phyloP scores from a whole-genome alignment of 2,113 vertebrate genomes.

The Dasyprocta punctata region DNA sequence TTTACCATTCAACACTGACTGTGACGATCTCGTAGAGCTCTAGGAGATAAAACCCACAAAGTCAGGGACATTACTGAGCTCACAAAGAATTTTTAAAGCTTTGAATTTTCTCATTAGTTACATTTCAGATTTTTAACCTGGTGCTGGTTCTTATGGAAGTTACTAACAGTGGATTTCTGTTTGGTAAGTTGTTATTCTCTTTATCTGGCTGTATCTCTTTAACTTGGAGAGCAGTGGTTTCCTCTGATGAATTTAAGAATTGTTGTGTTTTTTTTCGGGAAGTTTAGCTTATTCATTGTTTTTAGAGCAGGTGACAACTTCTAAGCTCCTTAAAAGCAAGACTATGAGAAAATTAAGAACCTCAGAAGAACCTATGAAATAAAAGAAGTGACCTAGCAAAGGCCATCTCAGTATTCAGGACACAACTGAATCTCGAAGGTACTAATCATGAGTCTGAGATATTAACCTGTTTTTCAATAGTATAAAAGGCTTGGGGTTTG shows the following conservation, averaged over 20 bases:
- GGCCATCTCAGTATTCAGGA: neutral
- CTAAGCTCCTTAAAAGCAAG: neutral
- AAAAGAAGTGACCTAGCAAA: neutral
- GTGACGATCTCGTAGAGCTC: neutral
- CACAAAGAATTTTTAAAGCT: neutral
- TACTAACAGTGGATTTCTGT: neutral
- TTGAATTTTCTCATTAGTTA: neutral
- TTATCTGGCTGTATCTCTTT: neutral
- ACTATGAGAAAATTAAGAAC: neutral
- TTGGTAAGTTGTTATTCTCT: neutral
- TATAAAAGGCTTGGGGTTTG: neutral
- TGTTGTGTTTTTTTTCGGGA: neutral
- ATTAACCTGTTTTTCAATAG: neutral
- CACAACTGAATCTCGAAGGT: neutral
- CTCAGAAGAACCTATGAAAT: neutral
- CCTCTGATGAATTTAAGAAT: neutral
- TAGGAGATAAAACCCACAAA: neutral
- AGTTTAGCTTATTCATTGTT: neutral
- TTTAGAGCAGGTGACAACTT: neutral
- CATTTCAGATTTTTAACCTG: neutral
- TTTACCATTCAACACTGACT: neutral
- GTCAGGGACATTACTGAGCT: fast-evolving
- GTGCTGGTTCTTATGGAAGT: neutral
- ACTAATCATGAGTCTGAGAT: neutral
- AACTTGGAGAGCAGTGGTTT: neutral